Conservation (phyloP, 2,888 invertebrate species). For the Cheilosia variabilis region DNA sequence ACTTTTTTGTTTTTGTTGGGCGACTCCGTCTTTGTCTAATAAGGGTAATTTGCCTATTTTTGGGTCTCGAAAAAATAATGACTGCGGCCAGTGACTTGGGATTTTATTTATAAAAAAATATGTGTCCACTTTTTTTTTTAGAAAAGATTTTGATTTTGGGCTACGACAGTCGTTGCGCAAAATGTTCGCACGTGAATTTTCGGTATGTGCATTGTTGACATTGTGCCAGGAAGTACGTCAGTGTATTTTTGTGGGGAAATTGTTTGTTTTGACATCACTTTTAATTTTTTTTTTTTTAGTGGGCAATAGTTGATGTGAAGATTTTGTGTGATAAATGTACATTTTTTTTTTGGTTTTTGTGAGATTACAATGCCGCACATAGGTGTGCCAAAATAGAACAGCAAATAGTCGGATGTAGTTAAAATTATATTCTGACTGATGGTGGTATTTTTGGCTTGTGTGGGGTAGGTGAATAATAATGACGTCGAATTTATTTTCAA, state of each 20-base stretch:
- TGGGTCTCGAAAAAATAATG: constrained; percentile 21
- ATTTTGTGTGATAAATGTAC: constrained; percentile 33
- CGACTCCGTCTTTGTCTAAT: constrained; percentile 27
- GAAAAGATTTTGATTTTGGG: not conserved
- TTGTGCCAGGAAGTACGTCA: constrained; percentile 51
- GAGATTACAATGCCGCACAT: constrained; percentile 27
- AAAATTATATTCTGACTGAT: constrained; percentile 22
- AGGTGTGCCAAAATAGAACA: constrained; percentile 17
- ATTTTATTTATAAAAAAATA: constrained; percentile 4
- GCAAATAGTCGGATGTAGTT: constrained; percentile 10
- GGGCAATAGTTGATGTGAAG: constrained; percentile 26
- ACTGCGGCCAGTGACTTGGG: constrained; percentile 56
- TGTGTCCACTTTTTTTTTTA: no score
- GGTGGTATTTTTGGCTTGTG: constrained; percentile 5
- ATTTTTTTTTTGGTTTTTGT: constrained; percentile 8
- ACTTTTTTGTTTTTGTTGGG: constrained; percentile 14
- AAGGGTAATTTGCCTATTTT: constrained; percentile 36
- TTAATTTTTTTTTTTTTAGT: constrained; percentile 13
- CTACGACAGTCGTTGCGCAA: constrained; percentile 11
- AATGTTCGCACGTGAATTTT: constrained; percentile 50
- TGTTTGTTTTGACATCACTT: constrained; percentile 34
- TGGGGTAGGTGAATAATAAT: constrained; percentile 14
- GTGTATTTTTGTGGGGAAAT: constrained; percentile 11
- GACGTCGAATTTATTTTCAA: constrained; percentile 35
- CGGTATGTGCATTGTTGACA: constrained; percentile 43